Base-by-base conservation (phyloP, 92 coral and sea anemone species). In the Blastomussa wellsi region DNA sequence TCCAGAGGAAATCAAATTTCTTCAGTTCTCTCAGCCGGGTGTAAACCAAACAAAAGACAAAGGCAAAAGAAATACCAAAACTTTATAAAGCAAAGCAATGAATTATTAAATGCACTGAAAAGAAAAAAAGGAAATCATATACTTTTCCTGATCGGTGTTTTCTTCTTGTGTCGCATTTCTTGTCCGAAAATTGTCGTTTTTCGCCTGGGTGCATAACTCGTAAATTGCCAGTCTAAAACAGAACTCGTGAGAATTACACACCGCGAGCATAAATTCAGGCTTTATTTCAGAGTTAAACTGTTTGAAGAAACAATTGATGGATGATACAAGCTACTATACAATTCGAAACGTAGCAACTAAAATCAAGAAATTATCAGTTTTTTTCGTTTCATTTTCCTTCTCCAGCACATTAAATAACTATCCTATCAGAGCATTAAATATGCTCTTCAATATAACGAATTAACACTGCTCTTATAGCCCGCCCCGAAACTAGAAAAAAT, bases 21-120 rank as follows among this genome's bases (percentile, higher is more conserved):
- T 83, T 19, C 79, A 51, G 69, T 72, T 74, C 69, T 36, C 87
- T 62, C 87, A 32, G 87, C 48, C 72, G 87, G 86, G 87, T 73
- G 87, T 62, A 83, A 83, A 41, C 80, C 79, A 83, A 83, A 83
- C 87, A 83, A 60, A 74, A 22, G 60, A 26, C 72, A 74, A 59
- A 38, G 59, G 77, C 64, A 74, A 74, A n/a, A 83, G 73, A 75
- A 74, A 74, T 74, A 52, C 78, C 69, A 83, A 83, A 83, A 74
- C 48, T 74, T 60, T 59, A 10, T 60, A 48, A 60, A 74, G 80
- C 41, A 65, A 42, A 20, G 64, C 80, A 47, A 74, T 83, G 41
- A 83, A 83, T 83, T 73, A 83, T 83, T 83, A 57, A 82, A 22
- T 37, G 36, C 65, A 60, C 79, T 39, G 47, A 16, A 24, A 59